Conservation (phyloP, 2,888 invertebrate species). For the Bedellia somnulentella region DNA sequence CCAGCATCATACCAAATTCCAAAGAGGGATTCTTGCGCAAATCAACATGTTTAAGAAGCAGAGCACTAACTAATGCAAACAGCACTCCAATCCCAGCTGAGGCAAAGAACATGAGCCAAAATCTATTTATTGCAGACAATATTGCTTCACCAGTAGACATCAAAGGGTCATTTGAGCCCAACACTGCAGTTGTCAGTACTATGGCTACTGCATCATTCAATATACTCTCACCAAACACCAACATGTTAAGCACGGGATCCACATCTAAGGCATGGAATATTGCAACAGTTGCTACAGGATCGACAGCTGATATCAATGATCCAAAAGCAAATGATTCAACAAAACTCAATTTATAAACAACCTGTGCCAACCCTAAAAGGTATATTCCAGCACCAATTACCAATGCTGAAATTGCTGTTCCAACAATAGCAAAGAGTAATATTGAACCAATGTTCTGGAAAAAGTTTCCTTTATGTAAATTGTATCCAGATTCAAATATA, state of each 20-base stretch:
- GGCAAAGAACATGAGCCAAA: slow-evolving; percentile 97
- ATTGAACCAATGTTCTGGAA: slow-evolving; percentile 99
- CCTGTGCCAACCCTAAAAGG: slow-evolving; percentile 86
- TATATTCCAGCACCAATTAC: slow-evolving; percentile 97
- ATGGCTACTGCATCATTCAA: slow-evolving; percentile 98
- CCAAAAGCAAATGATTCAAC: slow-evolving; percentile 99
- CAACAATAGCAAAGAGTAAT: slow-evolving; percentile 94
- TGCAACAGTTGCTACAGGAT: slow-evolving; percentile 98
- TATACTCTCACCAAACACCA: slow-evolving; percentile 94
- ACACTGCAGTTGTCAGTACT: slow-evolving; percentile 89
- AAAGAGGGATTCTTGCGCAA: slow-evolving; percentile 95
- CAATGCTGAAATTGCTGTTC: slow-evolving; percentile 95
- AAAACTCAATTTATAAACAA: slow-evolving; percentile 89
- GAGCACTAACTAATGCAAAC: slow-evolving; percentile 90
- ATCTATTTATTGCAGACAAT: slow-evolving; percentile 83
- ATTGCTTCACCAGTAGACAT: slow-evolving; percentile 82
- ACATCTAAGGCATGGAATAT: slow-evolving; percentile 98
- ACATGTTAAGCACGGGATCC: slow-evolving; percentile 97
- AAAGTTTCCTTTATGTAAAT: slow-evolving; percentile 95
- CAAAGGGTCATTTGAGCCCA: slow-evolving; percentile 64
- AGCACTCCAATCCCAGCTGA: slow-evolving; percentile 95
- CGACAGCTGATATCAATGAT: slow-evolving; percentile 96
- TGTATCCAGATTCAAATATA: slow-evolving; percentile 98
- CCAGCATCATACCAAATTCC: slow-evolving; percentile 97
- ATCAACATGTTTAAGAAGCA: slow-evolving; percentile 93